phyloP scores from a whole-genome alignment of 1,140 invertebrate species.

The Tribolium castaneum region DNA sequence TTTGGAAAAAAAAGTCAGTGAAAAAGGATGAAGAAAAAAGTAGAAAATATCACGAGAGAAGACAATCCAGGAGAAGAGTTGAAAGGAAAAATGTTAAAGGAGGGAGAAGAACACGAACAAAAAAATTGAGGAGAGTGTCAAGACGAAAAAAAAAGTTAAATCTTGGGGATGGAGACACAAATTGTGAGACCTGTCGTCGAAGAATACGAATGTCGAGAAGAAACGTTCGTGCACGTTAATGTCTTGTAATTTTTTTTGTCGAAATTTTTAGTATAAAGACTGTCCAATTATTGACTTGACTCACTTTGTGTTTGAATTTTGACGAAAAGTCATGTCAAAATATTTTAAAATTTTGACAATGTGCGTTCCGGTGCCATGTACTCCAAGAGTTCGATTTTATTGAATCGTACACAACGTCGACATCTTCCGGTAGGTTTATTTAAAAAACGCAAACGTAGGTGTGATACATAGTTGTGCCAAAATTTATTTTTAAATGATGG shows the following conservation, averaged over 20 bases:
- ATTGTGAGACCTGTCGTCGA: too few relatives aligned
- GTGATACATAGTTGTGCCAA: background rate
- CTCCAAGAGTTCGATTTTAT: conserved; percentile 1
- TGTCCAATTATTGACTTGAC: too few relatives aligned
- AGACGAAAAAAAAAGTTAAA: too few relatives aligned
- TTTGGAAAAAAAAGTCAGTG: background rate
- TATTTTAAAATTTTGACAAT: background rate
- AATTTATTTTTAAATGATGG: background rate
- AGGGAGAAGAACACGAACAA: background rate
- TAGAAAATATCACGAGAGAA: background rate
- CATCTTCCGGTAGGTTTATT: conserved; percentile 12
- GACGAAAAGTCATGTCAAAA: background rate
- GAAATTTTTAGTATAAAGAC: too few relatives aligned
- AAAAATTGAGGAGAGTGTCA: background rate
- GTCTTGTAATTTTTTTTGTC: too few relatives aligned
- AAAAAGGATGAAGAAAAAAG: background rate
- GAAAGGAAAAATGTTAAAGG: background rate
- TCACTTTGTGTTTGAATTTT: too few relatives aligned
- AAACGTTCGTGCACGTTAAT: too few relatives aligned
- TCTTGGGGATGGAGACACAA: too few relatives aligned
- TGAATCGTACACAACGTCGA: background rate
- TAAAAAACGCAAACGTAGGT: background rate
- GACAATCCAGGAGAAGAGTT: background rate
- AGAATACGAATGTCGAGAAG: too few relatives aligned
- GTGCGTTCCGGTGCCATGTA: background rate